Evolutionary conservation across 1,140 invertebrate species (phyloP).

Genomic region (Anastrepha obliqua): DNA sequence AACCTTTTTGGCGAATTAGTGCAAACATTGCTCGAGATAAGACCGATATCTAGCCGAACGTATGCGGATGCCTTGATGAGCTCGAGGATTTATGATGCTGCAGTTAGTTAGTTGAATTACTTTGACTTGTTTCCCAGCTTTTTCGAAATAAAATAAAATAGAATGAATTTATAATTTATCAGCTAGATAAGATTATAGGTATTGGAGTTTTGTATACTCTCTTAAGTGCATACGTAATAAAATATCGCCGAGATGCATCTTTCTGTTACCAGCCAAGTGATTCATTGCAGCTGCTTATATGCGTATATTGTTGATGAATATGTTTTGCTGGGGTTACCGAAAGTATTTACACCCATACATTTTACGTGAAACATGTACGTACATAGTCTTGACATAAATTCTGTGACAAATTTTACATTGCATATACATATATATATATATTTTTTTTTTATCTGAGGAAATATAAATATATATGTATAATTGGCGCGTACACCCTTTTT

Average conservation of each 20-base stretch:
- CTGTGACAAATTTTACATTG: too few relatives aligned
- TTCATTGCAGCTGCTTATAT: background rate
- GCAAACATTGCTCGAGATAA: conserved; percentile 26
- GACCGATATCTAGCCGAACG: background rate
- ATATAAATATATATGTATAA: background rate
- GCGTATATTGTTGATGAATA: background rate
- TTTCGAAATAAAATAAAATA: background rate
- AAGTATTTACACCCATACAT: background rate
- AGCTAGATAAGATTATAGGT: background rate
- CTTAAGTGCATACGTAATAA: background rate
- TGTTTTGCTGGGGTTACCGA: too few relatives aligned
- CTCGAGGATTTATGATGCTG: conserved; percentile 20
- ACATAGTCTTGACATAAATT: too few relatives aligned
- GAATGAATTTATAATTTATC: background rate
- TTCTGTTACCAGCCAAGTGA: background rate
- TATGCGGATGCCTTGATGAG: conserved; percentile 3
- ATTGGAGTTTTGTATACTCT: background rate
- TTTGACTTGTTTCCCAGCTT: background rate
- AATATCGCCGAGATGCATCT: background rate
- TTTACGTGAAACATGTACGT: background rate
- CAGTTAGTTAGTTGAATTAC: background rate
- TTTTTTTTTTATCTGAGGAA: background rate
- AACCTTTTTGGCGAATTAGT: conserved; percentile 43
- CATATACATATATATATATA: too few relatives aligned
- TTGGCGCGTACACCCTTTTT: too few relatives aligned